Evolutionary conservation across 2,113 vertebrate species (phyloP).

Genomic region (Uria aalge): DNA sequence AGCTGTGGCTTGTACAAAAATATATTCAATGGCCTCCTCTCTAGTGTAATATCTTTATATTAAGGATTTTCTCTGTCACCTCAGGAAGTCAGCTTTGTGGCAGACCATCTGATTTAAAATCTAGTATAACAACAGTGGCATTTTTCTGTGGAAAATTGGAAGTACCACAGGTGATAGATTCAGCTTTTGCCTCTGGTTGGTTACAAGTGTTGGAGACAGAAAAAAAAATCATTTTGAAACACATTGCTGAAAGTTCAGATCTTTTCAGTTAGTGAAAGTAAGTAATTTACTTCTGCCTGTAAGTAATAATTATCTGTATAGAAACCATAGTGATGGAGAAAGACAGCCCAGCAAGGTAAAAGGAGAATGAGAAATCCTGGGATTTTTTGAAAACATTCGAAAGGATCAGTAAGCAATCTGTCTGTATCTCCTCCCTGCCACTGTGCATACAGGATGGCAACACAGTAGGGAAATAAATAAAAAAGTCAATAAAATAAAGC

Average conservation of each 20-base stretch:
- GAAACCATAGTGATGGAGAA: conserved; percentile 21
- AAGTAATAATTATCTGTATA: conserved; percentile 32
- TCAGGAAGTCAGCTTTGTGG: conserved; percentile 50
- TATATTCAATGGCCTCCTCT: conserved; percentile 45
- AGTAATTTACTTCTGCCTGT: conserved; percentile 37
- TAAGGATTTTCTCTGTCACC: conserved; percentile 48
- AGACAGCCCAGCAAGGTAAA: conserved; percentile 14
- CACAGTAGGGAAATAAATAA: not conserved
- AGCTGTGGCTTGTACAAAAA: conserved; percentile 55
- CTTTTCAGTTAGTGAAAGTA: conserved; percentile 30
- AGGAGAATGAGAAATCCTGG: conserved; percentile 17
- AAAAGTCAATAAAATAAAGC: not conserved
- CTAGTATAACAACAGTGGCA: conserved; percentile 2
- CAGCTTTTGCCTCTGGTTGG: conserved; percentile 14
- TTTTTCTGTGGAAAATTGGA: conserved; percentile 38
- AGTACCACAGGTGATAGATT: conserved; percentile 23
- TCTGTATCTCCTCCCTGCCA: not conserved
- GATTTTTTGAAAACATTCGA: conserved; percentile 18
- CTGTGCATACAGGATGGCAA: not conserved
- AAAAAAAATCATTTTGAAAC: conserved; percentile 38
- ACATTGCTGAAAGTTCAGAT: conserved; percentile 24
- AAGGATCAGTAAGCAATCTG: conserved; percentile 1
- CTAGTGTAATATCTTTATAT: conserved; percentile 50
- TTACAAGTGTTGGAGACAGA: not conserved
- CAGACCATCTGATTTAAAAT: conserved; percentile 28